Evolutionary conservation across 2,888 invertebrate species (phyloP).

Genomic region (Lochmaea capreae): DNA sequence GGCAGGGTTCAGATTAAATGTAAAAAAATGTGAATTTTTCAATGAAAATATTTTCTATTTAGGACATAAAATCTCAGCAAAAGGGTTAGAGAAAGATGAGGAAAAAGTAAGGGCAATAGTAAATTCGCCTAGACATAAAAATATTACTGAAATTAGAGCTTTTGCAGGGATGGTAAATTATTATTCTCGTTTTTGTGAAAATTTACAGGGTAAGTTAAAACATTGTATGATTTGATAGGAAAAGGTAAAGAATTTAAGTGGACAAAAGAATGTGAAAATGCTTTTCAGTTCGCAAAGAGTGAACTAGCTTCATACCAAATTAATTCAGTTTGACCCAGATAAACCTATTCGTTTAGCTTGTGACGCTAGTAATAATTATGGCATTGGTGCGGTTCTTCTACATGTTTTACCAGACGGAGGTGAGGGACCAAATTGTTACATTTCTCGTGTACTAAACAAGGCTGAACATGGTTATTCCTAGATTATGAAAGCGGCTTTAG

Average conservation of each 20-base stretch:
- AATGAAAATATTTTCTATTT: conserved; percentile 32
- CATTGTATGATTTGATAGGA: conserved; percentile 49
- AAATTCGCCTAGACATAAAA: conserved; percentile 16
- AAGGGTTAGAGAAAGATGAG: conserved; percentile 30
- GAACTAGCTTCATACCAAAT: neutral
- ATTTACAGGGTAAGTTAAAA: conserved; percentile 47
- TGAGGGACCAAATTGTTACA: conserved; percentile 42
- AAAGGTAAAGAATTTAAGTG: conserved; percentile 47
- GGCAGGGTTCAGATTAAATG: conserved; percentile 33
- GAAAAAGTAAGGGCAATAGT: conserved; percentile 23
- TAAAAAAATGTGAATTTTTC: conserved; percentile 37
- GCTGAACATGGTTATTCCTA: conserved; percentile 37
- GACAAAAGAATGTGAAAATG: conserved; percentile 32
- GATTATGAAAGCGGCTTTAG: conserved; percentile 42
- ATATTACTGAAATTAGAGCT: conserved; percentile 45
- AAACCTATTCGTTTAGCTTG: neutral
- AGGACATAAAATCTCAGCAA: conserved; percentile 32
- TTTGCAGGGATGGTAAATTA: conserved; percentile 59
- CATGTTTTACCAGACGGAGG: conserved; percentile 30
- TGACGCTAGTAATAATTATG: conserved; percentile 18
- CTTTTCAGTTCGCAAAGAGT: neutral
- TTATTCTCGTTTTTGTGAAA: conserved; percentile 48
- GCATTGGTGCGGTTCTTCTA: conserved; percentile 26
- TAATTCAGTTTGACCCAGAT: neutral
- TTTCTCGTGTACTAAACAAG: conserved; percentile 39